phyloP scores from a whole-genome alignment of 1,140 invertebrate genomes.

The Formica selysi region DNA sequence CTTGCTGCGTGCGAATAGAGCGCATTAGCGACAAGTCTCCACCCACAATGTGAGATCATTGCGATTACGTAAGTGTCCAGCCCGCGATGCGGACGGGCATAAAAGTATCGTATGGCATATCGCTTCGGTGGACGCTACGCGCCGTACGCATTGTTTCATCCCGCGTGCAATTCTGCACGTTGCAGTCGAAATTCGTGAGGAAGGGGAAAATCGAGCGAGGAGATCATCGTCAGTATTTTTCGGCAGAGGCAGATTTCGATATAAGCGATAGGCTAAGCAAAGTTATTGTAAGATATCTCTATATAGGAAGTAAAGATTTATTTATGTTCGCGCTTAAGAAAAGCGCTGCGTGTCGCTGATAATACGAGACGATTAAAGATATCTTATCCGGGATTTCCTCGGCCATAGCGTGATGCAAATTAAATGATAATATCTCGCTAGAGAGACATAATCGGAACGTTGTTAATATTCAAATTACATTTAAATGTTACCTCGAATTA shows the following conservation, averaged over 20 bases:
- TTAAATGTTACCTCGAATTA: constrained; percentile 34
- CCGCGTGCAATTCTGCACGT: constrained; percentile 26
- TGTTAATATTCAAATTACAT: constrained; percentile 25
- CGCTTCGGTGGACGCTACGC: constrained; percentile 47
- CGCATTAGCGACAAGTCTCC: constrained; percentile 71
- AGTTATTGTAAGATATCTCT: not conserved
- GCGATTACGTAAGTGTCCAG: constrained; percentile 81
- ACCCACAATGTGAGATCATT: constrained; percentile 83
- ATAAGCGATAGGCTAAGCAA: too few relatives aligned
- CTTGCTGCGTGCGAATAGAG: constrained; percentile 8
- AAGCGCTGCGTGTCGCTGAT: not conserved
- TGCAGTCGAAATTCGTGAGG: constrained; percentile 51
- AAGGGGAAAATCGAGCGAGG: constrained; percentile 12
- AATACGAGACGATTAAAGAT: not conserved
- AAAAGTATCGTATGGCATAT: constrained; percentile 74
- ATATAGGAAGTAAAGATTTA: not conserved
- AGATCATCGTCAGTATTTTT: not conserved
- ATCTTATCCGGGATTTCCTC: constrained; percentile 44
- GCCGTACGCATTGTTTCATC: constrained; percentile 35
- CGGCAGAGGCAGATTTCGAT: not conserved
- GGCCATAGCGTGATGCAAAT: constrained; percentile 35
- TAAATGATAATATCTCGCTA: constrained; percentile 42
- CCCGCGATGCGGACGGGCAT: constrained; percentile 70
- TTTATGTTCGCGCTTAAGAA: not conserved
- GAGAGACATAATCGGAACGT: constrained; percentile 16